Conservation (phyloP, 92 coral and sea anemone genomes). For the Paragorgia papillata region DNA sequence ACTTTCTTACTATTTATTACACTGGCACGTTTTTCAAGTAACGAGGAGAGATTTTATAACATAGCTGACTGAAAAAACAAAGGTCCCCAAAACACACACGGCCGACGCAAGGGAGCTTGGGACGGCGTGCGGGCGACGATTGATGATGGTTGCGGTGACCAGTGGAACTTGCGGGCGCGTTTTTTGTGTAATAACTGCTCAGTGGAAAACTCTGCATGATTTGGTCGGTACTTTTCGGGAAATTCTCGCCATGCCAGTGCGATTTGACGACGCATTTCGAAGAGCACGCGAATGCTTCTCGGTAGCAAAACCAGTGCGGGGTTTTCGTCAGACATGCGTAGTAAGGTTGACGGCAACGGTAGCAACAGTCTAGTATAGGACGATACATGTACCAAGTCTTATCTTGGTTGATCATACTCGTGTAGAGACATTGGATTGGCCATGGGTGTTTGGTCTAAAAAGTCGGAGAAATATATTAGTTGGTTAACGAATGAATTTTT, state of each 20-base stretch:
- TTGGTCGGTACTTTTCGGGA: neutral
- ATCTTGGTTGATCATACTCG: constrained; percentile 31
- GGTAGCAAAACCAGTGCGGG: constrained; percentile 24
- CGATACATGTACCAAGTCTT: constrained; percentile 16
- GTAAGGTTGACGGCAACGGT: constrained; percentile 18
- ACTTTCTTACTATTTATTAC: too few relatives aligned
- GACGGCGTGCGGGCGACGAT: constrained; percentile 17
- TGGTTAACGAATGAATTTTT: too few relatives aligned
- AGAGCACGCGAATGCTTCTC: constrained; percentile 23
- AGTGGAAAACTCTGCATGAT: constrained; percentile 12
- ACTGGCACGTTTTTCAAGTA: constrained; percentile 24
- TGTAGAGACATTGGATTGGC: constrained; percentile 29
- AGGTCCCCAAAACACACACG: constrained; percentile 13
- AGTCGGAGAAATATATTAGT: too few relatives aligned
- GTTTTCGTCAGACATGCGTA: neutral
- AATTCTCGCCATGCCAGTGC: neutral
- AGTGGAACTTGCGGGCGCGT: too few relatives aligned
- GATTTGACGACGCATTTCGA: constrained; percentile 23
- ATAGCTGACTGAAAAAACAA: constrained; percentile 21
- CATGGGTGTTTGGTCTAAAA: constrained; percentile 2
- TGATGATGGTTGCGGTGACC: too few relatives aligned
- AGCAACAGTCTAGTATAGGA: constrained; percentile 22
- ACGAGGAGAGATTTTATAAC: constrained; percentile 6
- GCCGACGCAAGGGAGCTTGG: constrained; percentile 27
- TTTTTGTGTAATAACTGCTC: neutral